Base-by-base conservation (phyloP, 2,888 invertebrate species). In the Leptothorax acervorum region DNA sequence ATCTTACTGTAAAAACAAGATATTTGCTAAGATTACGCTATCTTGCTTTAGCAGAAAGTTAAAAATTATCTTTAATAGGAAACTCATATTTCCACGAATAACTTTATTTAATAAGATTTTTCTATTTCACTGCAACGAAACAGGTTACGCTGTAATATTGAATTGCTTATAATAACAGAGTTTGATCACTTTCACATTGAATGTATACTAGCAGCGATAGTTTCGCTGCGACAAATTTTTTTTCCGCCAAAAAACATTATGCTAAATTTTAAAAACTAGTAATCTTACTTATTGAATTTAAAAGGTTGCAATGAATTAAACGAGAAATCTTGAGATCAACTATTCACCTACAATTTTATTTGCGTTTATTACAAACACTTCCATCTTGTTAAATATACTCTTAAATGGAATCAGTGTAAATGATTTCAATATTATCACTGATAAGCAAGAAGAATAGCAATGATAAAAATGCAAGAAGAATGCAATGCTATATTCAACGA, bases 131-230 rank as follows among this genome's bases (percentile, higher is more conserved):
- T 23, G 23, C 5, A n/a, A 39, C 35, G 1, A 39, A 63, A 63
- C 63, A 63, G 63, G 63, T 63, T 63, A 0, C 5, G 11, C 39
- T 39, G n/a, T 62, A 35, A 63, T 65, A 42, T 42, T 65, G 12
- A 39, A 65, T 65, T 65, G 35, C 35, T 63, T 39, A 65, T 65
- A 63, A 63, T 63, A 65, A 42, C 23, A 6, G 42, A 42, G 39
- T 65, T 31, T 15, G 6, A 0, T 65, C 12, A 42, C 63, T 65
- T 65, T 65, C 23, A 65, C 42, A 23, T 42, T 65, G 23, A 65
- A 42, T 42, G 11, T 23, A 8, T 65, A 65, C 6, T 42, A 35
- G 53, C 53, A 53, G 18, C 9, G 18, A 60, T 18, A 62, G 35
- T 62, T 62, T 62, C 35, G 5, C 5, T 62, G 18, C 18, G 18